These are phyloP conservation scores for Philereme vetulata DNA, from an alignment of 2,888 invertebrate genomes.

Conservation along the genomic window DNA sequence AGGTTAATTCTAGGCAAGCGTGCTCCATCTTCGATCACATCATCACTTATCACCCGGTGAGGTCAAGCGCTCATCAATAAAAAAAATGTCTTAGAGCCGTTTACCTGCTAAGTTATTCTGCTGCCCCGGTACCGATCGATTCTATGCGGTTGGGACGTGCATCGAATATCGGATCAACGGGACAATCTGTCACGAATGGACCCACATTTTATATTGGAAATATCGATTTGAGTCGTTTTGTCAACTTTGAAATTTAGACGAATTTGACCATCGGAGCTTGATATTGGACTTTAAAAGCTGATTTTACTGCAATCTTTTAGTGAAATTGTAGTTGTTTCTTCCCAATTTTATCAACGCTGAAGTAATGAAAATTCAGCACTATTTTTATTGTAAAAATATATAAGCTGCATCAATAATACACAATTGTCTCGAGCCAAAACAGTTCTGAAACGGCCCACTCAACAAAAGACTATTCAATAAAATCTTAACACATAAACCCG, in stretches of 20 bases:
- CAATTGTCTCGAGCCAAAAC: slow-evolving; percentile 23
- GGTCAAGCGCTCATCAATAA: too few species aligned
- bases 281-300: slow-evolving; percentile 6
- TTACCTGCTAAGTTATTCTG: slow-evolving; percentile 28
- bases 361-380: slow-evolving; percentile 9
- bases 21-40: too few species aligned
- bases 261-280: slow-evolving; percentile 1
- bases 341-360: neutral
- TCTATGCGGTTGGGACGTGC: slow-evolving; percentile 37
- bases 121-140: slow-evolving; percentile 28
- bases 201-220: slow-evolving; percentile 27
- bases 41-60: too few species aligned
- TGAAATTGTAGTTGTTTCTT: too few species aligned
- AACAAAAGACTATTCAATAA: slow-evolving; percentile 56
- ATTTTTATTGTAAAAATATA: slow-evolving; percentile 17
- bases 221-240: slow-evolving; percentile 23
- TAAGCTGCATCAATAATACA: slow-evolving; percentile 30
- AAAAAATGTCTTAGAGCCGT: slow-evolving; percentile 4
- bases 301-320: neutral
- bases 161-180: slow-evolving; percentile 29
- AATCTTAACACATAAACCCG: slow-evolving; percentile 48
- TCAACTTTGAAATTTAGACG: slow-evolving; percentile 19
- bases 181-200: slow-evolving; percentile 30
- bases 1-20: too few species aligned
- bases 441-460: slow-evolving; percentile 27